phyloP scores from a whole-genome alignment of 1,140 invertebrate species.

The Tribolium madens region DNA sequence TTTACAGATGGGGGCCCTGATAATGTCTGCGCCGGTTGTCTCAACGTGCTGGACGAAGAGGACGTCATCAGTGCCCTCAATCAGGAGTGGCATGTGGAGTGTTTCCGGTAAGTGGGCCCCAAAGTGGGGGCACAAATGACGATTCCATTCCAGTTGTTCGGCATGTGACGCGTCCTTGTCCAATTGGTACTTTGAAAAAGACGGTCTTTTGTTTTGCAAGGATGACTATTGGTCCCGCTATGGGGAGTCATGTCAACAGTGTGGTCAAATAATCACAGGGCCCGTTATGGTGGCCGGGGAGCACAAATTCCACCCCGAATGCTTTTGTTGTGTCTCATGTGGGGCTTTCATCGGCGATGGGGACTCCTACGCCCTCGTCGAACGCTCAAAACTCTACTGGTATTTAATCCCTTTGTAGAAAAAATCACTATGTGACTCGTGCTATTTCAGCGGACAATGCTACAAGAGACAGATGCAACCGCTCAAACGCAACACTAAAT shows the following conservation, averaged over 20 bases:
- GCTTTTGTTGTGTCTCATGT: constrained; percentile 89
- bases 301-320: constrained; percentile 96
- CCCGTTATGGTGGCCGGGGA: constrained; percentile 95
- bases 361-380: constrained; percentile 90
- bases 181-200: constrained; percentile 94
- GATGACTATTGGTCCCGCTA: constrained; percentile 91
- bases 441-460: constrained; percentile 76
- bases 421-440: too few species aligned
- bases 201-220: constrained; percentile 89
- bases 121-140: background rate
- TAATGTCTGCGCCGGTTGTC: constrained; percentile 76
- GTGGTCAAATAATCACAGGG: constrained; percentile 87
- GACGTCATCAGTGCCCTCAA: constrained; percentile 83
- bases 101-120: constrained; percentile 75
- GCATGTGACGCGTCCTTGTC: constrained; percentile 86
- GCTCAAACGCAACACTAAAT: constrained; percentile 70
- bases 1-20: constrained; percentile 37
- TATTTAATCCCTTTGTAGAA: constrained; percentile 62
- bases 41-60: constrained; percentile 80
- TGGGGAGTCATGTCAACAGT: constrained; percentile 90
- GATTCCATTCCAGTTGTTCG: constrained; percentile 77
- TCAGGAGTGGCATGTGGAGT: constrained; percentile 90
- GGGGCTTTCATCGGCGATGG: constrained; percentile 90
- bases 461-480: constrained; percentile 73
- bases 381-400: constrained; percentile 90